Conservation (phyloP, 2,797 vertebrate species). For the Siniperca obscura region DNA sequence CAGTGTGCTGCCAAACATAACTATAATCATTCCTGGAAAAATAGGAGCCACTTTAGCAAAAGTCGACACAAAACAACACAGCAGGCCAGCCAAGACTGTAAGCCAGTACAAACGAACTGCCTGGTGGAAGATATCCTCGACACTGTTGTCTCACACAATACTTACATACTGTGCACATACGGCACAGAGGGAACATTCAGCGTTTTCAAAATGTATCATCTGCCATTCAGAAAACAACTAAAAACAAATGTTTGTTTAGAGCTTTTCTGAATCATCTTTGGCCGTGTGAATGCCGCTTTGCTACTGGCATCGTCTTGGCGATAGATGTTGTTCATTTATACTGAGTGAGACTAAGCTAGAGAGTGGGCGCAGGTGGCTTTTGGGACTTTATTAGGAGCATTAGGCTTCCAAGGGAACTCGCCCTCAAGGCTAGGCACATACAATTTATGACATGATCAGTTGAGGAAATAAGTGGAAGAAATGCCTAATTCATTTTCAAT, state of each 20-base stretch:
- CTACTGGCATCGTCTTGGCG: constrained; percentile 7
- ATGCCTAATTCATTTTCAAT: constrained; percentile 49
- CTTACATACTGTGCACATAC: constrained; percentile 41
- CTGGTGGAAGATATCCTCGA: constrained; percentile 21
- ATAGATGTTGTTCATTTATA: constrained; percentile 48
- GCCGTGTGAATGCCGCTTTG: constrained; percentile 9
- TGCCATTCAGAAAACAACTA: constrained; percentile 41
- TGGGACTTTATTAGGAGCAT: constrained; percentile 72
- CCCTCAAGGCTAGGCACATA: constrained; percentile 46
- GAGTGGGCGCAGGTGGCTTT: constrained; percentile 62
- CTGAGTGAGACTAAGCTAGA: constrained; percentile 20
- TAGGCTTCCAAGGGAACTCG: constrained; percentile 62
- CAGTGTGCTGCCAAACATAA: constrained; percentile 6
- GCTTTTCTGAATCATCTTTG: constrained; percentile 31
- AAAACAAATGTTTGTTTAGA: constrained; percentile 48
- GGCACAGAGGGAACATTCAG: constrained; percentile 23
- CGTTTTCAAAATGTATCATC: constrained; percentile 29
- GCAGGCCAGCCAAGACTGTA: constrained; percentile 22
- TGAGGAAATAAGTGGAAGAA: constrained; percentile 52
- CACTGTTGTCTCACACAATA: constrained; percentile 36
- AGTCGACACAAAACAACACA: constrained; percentile 28
- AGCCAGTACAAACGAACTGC: constrained; percentile 33
- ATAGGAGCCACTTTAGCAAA: constrained; percentile 25
- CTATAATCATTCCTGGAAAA: constrained; percentile 21
- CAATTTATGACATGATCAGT: constrained; percentile 56